These are phyloP conservation scores for Tetramorium bicarinatum DNA, from an alignment of 2,888 invertebrate genomes.

Conservation along the genomic window DNA sequence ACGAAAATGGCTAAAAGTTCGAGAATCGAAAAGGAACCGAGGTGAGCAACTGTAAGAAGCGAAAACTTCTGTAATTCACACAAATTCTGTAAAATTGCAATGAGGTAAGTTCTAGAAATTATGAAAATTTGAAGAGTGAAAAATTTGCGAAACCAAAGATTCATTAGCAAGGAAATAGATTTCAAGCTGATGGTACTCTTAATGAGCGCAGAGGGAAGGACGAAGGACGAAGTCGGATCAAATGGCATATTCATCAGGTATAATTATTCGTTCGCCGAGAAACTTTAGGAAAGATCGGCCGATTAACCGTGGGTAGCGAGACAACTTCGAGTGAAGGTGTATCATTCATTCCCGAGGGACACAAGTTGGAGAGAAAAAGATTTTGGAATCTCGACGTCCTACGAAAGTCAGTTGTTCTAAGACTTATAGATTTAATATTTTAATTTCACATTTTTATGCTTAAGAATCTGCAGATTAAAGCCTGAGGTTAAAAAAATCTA, in stretches of 20 bases:
- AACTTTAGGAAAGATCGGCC: conserved; percentile 40
- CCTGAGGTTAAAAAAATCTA: neutral
- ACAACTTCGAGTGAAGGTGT: conserved; percentile 21
- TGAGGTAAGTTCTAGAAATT: conserved; percentile 11
- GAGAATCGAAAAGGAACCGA: neutral
- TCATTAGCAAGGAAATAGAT: conserved; percentile 48
- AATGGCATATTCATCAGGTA: conserved; percentile 52
- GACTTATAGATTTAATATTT: conserved; percentile 31
- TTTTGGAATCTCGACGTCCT: neutral
- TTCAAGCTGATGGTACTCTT: conserved; percentile 11
- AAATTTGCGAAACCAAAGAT: conserved; percentile 18
- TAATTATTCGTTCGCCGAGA: conserved; percentile 39
- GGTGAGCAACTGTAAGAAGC: neutral
- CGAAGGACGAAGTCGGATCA: conserved; percentile 32
- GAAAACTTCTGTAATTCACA: neutral
- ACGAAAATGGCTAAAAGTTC: neutral
- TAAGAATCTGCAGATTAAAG: neutral
- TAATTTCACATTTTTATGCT: conserved; percentile 3
- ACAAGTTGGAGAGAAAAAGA: neutral
- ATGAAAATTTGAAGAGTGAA: conserved; percentile 35
- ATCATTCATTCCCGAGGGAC: conserved; percentile 1
- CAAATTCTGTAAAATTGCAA: neutral
- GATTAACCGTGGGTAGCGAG: conserved; percentile 43
- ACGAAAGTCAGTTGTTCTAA: neutral
- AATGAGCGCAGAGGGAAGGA: conserved; percentile 24